phyloP scores from a whole-genome alignment of 2,888 invertebrate species.

The Troides helena region DNA sequence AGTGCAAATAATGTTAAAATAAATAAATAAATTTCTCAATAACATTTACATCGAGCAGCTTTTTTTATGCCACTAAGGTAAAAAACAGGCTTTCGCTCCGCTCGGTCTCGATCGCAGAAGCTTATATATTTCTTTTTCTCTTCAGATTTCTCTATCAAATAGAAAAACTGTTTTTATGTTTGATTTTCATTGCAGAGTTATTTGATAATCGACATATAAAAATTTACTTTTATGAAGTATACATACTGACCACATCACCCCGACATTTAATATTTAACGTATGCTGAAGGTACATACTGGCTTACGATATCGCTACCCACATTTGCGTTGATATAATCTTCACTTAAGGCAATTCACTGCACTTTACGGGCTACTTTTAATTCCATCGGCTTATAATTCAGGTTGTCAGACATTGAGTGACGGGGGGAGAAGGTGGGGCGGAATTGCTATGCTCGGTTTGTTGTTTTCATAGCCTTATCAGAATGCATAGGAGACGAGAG shows the following conservation, averaged over 20 bases:
- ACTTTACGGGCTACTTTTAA: conserved; percentile 7
- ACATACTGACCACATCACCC: neutral
- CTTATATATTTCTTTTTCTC: too few relatives aligned
- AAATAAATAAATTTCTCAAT: too few relatives aligned
- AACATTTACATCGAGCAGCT: too few relatives aligned
- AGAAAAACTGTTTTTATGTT: too few relatives aligned
- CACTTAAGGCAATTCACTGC: neutral
- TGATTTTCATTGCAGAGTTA: too few relatives aligned
- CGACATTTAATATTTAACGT: neutral
- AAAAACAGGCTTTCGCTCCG: too few relatives aligned
- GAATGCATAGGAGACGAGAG: conserved; percentile 5
- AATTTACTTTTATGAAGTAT: neutral
- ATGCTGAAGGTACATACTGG: neutral
- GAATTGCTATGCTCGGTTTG: neutral
- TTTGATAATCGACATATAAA: too few relatives aligned
- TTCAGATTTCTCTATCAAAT: too few relatives aligned
- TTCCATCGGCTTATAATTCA: conserved; percentile 1
- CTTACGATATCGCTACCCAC: neutral
- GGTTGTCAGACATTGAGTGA: conserved; percentile 5
- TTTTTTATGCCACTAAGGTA: too few relatives aligned
- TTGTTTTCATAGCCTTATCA: conserved; percentile 8
- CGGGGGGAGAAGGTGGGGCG: neutral
- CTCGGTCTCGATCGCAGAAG: too few relatives aligned
- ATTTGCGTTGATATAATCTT: conserved; percentile 8
- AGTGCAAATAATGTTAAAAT: too few relatives aligned